These are phyloP conservation scores for Narcine bancroftii DNA, from an alignment of 2,113 vertebrate genomes.

Conservation along the genomic window DNA sequence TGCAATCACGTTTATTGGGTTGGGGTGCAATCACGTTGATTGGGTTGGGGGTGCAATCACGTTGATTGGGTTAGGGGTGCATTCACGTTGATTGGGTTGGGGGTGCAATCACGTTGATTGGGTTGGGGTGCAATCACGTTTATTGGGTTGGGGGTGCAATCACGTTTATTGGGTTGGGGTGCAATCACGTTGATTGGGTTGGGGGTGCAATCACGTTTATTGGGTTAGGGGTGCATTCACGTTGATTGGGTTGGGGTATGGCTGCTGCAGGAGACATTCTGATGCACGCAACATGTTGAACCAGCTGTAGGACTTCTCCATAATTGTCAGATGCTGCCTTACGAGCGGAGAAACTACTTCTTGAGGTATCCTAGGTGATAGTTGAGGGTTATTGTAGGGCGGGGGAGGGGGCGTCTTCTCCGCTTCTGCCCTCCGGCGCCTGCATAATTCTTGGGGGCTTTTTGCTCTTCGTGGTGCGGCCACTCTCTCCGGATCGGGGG, in stretches of 20 bases:
- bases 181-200: too few relatives aligned
- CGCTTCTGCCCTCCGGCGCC: neutral
- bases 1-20: neutral
- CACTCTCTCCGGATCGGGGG: too few relatives aligned
- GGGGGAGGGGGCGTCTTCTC: neutral
- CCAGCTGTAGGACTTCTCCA: neutral
- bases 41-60: neutral
- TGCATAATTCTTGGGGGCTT: neutral
- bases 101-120: too few relatives aligned
- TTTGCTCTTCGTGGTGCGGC: neutral
- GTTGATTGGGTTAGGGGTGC: too few relatives aligned
- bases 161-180: neutral
- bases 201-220: neutral
- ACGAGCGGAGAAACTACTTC: neutral
- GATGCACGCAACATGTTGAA: neutral
- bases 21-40: too few relatives aligned
- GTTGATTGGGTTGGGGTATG: too few relatives aligned
- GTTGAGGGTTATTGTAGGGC: neutral
- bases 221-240: too few relatives aligned
- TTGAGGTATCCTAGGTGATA: neutral
- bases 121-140: neutral
- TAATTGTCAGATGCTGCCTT: neutral
- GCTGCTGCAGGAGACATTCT: neutral
- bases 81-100: too few relatives aligned
- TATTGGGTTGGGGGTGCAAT: neutral